Base-by-base conservation (phyloP, 37 sponge, comb jelly and placozoan genomes). In the Bolinopsis microptera region DNA sequence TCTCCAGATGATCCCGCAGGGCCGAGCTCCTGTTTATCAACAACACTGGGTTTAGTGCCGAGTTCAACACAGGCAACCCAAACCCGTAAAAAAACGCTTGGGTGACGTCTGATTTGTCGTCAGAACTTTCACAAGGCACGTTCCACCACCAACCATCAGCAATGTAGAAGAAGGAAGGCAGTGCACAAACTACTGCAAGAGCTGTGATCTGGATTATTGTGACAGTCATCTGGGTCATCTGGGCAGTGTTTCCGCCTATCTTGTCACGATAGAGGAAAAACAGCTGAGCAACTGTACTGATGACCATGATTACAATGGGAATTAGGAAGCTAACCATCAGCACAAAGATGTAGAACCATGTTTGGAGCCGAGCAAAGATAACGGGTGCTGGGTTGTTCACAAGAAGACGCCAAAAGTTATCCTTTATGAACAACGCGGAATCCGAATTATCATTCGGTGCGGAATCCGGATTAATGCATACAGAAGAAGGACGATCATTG, bases 11-110 rank as follows among this genome's bases (percentile, higher is more conserved):
- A 18, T 77, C 21, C 32, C 80, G 35, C 35, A 77, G 80, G 22
- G 80, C 80, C 27, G 80, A 31, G 21, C 80, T 77, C 21, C 80
- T 77, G 3, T 0, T 16, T 1, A 86, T 26, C 61, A 86, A 26
- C 22, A 86, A 16, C 61, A 86, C 61, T 3, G 90, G 90, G 36
- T 86, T 41, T 16, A 39, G 26, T 5, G 90, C 90, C 21, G 90
- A 86, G 48, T 86, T 86, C 23, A 86, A 38, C 1, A 86, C 90
- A 24, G 90, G 90, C 30, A 86, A 23, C n/a, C 41, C 90, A 86
- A 86, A 86, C 13, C 90, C 90, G 36, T 86, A 86, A 13, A 86
- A 5, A 25, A 86, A 86, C 61, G 61, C 90, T 48, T 40, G 90
- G 41, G n/a, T 41, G 1, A 3, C 38, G 27, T 80, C 83, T n/a